Base-by-base conservation (phyloP, 2,888 invertebrate species). In the Crossocerus cetratus region DNA sequence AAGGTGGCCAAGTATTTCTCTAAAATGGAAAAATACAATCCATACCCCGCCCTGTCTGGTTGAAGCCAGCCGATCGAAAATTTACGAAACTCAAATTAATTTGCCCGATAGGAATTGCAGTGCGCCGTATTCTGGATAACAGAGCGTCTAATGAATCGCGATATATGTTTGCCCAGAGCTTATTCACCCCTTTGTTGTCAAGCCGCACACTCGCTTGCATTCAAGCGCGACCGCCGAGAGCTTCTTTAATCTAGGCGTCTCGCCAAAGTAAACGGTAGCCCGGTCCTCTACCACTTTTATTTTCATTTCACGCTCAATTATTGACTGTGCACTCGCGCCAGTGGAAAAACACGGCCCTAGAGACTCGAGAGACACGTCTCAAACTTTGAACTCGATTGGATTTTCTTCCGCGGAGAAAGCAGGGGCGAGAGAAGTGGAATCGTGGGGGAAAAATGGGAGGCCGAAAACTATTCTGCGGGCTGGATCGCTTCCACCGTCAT, bases 151-250 rank as follows among this genome's bases (percentile, higher is more conserved):
- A 76, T 63, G 63, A 45, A 21, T 49, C 61, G 21, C 20, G 56
- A 57, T 70, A n/a, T 67, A 53, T 71, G 71, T 75, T 77, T 73
- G 65, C 67, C 65, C 55, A 65, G 43, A 54, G 66, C 72, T 74
- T 74, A 74, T 67, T 73, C 71, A 73, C 63, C 76, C 72, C 74
- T 74, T 74, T 71, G 71, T 81, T 67, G 63, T 65, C 74, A 60
- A 57, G 57, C 71, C 62, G 55, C 56, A 49, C 53, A 64, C 44
- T 67, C 68, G 56, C 70, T 65, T 76, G 72, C 74, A 78, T 72
- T 71, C 67, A 80, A 79, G 80, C 77, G 67, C 72, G 62, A 66
- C 70, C n/a, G 49, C 49, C 49, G 72, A 65, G 69, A 32, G 32
- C 69, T 54, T 20, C 65, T 64, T 32, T 78, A 65, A 78, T 80